Evolutionary conservation across 2,888 invertebrate genomes (phyloP).

Genomic region (Scaptomyza cyrtandrae): DNA sequence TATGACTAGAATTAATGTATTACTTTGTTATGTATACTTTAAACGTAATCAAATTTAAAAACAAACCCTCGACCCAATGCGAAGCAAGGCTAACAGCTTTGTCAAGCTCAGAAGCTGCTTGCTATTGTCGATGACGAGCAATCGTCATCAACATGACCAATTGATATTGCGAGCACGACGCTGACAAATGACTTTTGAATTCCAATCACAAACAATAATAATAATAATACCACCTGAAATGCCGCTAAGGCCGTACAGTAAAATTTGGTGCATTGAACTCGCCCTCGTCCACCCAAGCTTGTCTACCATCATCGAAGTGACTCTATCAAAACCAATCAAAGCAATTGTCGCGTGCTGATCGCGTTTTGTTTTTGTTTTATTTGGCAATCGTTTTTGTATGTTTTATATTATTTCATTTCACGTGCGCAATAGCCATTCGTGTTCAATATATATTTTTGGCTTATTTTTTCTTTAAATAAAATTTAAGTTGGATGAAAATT

Average conservation of each 20-base stretch:
- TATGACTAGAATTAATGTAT: constrained; percentile 8
- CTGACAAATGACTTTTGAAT: constrained; percentile 50
- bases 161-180: constrained; percentile 43
- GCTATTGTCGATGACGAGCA: constrained; percentile 24
- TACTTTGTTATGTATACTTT: constrained; percentile 7
- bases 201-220: constrained; percentile 43
- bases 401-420: constrained; percentile 28
- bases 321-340: constrained; percentile 14
- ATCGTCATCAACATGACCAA: constrained; percentile 41
- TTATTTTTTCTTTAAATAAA: background rate
- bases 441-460: background rate
- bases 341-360: constrained; percentile 44
- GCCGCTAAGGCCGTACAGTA: constrained; percentile 44
- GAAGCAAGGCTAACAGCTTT: constrained; percentile 69
- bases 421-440: constrained; percentile 28
- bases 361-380: constrained; percentile 6
- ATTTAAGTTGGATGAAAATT: constrained; percentile 25
- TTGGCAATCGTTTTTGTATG: background rate
- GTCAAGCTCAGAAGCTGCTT: constrained; percentile 47
- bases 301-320: constrained; percentile 6
- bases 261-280: constrained; percentile 69
- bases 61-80: constrained; percentile 36
- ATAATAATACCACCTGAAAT: constrained; percentile 36
- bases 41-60: constrained; percentile 22
- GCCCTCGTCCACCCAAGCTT: constrained; percentile 8